Base-by-base conservation (phyloP, 2,113 vertebrate genomes). In the Gobiocypris rarus region DNA sequence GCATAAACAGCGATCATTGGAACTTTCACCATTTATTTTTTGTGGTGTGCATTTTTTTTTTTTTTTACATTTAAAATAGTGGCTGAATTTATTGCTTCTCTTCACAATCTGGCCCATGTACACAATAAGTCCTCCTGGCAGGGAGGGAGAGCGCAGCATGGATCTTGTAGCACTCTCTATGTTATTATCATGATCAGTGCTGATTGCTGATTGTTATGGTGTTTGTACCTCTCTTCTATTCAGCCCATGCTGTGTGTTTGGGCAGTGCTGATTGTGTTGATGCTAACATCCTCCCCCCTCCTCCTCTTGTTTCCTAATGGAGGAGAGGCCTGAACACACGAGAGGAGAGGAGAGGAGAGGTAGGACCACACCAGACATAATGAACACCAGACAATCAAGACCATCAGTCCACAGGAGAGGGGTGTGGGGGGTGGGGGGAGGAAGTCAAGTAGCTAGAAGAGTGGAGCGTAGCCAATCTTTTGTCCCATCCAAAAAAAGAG, bases 201-300 rank as follows among this genome's bases (percentile, higher is more conserved):
- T 95, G 94, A 95, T 95, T 95, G 93, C 94, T 92, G 93, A 94
- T 94, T 95, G 94, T 95, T 94, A 92, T 92, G 91, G 91, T 93
- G 94, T 94, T 95, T 93, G 92, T 90, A 90, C 92, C 90, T 92
- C 93, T 93, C 92, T 86, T 93, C 92, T 91, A 88, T 93, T 88
- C 88, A 87, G 89, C 91, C 89, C 94, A 92, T 83, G 93, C 94
- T 94, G 92, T 58, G 91, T 94, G 91, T 95, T 95, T 94, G 94
- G 92, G 91, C 93, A 90, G 89, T 91, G 86, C 92, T 95, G 94
- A 95, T 95, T 95, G 93, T 95, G 93, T 93, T 94, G 93, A 92
- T 86, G 91, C 91, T 91, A 91, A 92, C 91, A 91, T 91, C 79
- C 88, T 38, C 38, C 38, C 38, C 38, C 38, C 38, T 38, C 90